phyloP scores from a whole-genome alignment of 1,140 invertebrate genomes.

The Euwallacea similis region DNA sequence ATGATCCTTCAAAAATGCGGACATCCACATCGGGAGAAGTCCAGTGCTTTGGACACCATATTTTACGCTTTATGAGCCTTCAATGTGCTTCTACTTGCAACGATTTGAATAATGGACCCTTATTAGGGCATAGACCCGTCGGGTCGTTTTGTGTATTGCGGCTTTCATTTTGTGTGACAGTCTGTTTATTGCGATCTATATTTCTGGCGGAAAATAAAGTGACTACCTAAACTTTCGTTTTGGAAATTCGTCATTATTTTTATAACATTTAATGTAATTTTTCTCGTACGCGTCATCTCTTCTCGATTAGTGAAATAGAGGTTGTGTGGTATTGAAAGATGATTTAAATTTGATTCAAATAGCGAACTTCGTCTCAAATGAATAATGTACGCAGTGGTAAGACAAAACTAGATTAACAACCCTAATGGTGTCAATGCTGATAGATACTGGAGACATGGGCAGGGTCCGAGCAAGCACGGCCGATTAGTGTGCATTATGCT shows the following conservation, averaged over 20 bases:
- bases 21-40: conserved; percentile 35
- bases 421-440: conserved; percentile 14
- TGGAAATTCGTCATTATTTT: too few relatives aligned
- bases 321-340: too few relatives aligned
- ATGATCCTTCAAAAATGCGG: conserved; percentile 46
- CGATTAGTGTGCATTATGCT: conserved; percentile 19
- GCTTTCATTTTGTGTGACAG: conserved; percentile 3
- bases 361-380: not conserved
- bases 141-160: conserved; percentile 17
- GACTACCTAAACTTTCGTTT: too few relatives aligned
- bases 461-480: not conserved
- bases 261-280: too few relatives aligned
- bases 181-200: not conserved
- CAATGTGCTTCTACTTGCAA: conserved; percentile 28
- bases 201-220: not conserved
- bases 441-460: conserved; percentile 8
- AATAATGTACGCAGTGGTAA: not conserved
- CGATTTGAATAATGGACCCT: conserved; percentile 33
- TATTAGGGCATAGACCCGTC: conserved; percentile 27
- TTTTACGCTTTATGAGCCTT: conserved; percentile 37
- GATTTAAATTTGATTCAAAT: too few relatives aligned
- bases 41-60: conserved; percentile 35
- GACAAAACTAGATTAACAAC: conserved; percentile 1
- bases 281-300: too few relatives aligned
- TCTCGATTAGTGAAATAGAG: too few relatives aligned